These are phyloP conservation scores for Acanthopleura granulata DNA, from an alignment of 2,888 invertebrate genomes.

Conservation along the genomic window DNA sequence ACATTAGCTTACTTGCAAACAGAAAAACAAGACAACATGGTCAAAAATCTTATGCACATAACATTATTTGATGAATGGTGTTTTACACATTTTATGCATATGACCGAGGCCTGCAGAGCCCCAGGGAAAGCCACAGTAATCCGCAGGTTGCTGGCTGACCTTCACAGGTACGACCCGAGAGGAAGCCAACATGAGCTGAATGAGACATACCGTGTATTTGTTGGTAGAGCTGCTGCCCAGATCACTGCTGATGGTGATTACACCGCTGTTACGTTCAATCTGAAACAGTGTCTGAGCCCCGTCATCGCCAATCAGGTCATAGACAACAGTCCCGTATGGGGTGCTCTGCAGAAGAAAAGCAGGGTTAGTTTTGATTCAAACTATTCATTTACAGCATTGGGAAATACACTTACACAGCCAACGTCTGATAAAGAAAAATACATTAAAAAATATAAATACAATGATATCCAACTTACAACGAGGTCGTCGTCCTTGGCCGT, in stretches of 20 bases:
- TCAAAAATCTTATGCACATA: no score
- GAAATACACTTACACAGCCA: not conserved
- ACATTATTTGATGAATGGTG: no score
- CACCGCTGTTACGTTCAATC: constrained; percentile 39
- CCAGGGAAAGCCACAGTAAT: no score
- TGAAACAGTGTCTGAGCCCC: constrained; percentile 51
- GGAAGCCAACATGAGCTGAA: not conserved
- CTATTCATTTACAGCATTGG: not conserved
- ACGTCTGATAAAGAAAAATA: not conserved
- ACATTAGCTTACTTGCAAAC: no score
- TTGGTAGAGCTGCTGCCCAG: constrained; percentile 43
- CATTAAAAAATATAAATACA: not conserved
- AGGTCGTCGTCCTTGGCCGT: constrained; percentile 45
- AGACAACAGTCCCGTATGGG: constrained; percentile 53
- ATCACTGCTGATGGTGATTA: constrained; percentile 39
- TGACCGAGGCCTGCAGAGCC: no score
- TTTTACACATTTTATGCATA: no score
- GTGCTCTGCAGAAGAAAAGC: constrained; percentile 14
- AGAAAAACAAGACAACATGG: no score
- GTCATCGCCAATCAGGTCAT: constrained; percentile 60
- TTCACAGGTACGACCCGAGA: no score
- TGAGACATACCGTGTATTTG: constrained; percentile 45
- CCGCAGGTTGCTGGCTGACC: no score
- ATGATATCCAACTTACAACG: constrained; percentile 28
- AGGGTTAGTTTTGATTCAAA: not conserved